Evolutionary conservation across 1,140 invertebrate genomes (phyloP).

Genomic region (Dufourea novaeangliae): DNA sequence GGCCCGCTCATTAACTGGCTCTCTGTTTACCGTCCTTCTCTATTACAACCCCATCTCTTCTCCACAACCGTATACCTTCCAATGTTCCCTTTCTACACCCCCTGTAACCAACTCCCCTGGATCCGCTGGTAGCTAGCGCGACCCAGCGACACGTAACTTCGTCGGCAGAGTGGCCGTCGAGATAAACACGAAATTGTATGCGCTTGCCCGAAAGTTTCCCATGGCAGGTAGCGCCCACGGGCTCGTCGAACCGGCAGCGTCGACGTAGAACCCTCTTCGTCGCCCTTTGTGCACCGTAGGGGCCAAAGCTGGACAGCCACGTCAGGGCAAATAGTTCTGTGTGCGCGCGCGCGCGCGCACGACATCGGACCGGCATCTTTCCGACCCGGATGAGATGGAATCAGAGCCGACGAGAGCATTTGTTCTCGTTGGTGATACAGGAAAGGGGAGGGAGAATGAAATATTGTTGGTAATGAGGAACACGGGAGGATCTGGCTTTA

Average conservation of each 20-base stretch:
- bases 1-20: slow-evolving; percentile 32
- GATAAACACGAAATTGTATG: slow-evolving; percentile 61
- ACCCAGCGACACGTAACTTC: not conserved
- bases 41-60: too few relatives aligned
- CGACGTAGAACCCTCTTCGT: slow-evolving; percentile 9
- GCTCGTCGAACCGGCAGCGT: slow-evolving; percentile 10
- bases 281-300: not conserved
- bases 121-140: not conserved
- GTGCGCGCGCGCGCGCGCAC: too few relatives aligned
- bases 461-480: not conserved
- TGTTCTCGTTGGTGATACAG: not conserved
- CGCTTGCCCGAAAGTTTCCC: slow-evolving; percentile 47
- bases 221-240: slow-evolving; percentile 35
- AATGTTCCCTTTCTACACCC: too few relatives aligned
- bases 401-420: slow-evolving; percentile 7
- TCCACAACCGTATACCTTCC: too few relatives aligned
- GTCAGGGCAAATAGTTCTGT: slow-evolving; percentile 9
- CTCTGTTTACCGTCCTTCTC: slow-evolving; percentile 7
- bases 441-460: not conserved
- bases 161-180: slow-evolving; percentile 43
- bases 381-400: not conserved
- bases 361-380: not conserved
- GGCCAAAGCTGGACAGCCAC: not conserved
- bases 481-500: not conserved
- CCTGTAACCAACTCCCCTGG: not conserved